Base-by-base conservation (phyloP, 1,140 invertebrate genomes). In the Spodoptera litura region DNA sequence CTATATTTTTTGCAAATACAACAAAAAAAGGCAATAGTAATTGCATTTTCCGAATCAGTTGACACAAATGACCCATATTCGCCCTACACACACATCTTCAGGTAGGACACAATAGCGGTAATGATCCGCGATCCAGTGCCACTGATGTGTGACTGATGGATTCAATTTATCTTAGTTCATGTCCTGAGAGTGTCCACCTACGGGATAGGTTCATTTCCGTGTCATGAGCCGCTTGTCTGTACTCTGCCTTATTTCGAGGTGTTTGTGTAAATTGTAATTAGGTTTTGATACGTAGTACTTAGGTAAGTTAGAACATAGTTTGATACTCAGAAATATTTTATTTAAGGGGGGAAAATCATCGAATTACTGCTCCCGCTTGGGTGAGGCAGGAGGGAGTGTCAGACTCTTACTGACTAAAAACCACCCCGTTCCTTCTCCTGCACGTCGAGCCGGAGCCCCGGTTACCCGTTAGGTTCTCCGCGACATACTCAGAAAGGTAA, bases 71-170 rank as follows among this genome's bases (percentile, higher is more conserved):
- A 49, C 62, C 38, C 62, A 66, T 66, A 66, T 66, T 49, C 49
- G 20, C 10, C 35, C 4, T 15, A 61, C 61, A 49, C 20, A 66
- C 38, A 49, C 62, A 66, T 44, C 38, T 20, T 25, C 62, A 66
- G 62, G 62, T 66, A 66, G n/a, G 44, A 52, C 64, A 68, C 49
- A 68, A 68, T 68, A 68, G 64, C 44, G 44, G 64, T 68, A 68
- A 68, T 27, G 64, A 68, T 11, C 64, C 64, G 25, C 49, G 66
- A 70, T 12, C 66, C 49, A 6, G 13, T 35, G 15, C 38, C 49
- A 27, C 49, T 52, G 66, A 70, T 70, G 49, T 70, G 66, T 70
- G 66, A 70, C 49, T 53, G 66, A 70, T 70, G 31, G 66, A 27
- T n/a, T n/a, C 66, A 52, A 70, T 70, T 70, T 70, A 70, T 70